Evolutionary conservation across 1,140 invertebrate species (phyloP).

Genomic region (Asobara japonica): DNA sequence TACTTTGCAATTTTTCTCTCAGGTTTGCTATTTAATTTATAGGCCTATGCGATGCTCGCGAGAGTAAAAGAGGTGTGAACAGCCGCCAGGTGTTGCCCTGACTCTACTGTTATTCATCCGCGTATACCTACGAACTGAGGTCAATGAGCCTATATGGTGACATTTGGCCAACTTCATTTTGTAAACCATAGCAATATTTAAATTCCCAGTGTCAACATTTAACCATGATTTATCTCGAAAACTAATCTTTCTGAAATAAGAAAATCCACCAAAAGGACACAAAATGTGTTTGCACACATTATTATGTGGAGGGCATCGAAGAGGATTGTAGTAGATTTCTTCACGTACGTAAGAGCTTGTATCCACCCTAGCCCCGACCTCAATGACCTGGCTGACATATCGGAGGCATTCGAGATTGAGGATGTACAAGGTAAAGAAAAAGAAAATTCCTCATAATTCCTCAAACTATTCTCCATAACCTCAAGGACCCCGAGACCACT

Average conservation of each 20-base stretch:
- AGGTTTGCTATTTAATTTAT: too few species aligned
- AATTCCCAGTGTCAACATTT: background rate
- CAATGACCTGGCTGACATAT: conserved; percentile 45
- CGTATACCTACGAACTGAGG: too few species aligned
- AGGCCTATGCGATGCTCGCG: too few species aligned
- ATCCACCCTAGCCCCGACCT: conserved; percentile 36
- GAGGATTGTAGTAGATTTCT: conserved; percentile 44
- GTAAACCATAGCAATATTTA: background rate
- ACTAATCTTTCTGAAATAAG: background rate
- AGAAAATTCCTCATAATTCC: background rate
- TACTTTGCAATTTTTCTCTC: too few species aligned
- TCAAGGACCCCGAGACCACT: background rate
- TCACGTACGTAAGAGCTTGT: conserved; percentile 44
- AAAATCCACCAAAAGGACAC: conserved; percentile 6
- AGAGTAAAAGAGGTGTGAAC: too few species aligned
- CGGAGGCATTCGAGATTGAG: conserved; percentile 42
- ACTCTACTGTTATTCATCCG: too few species aligned
- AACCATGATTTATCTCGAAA: background rate
- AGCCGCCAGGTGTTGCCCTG: too few species aligned
- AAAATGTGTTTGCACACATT: conserved; percentile 49
- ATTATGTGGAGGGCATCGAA: conserved; percentile 56
- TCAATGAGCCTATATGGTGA: background rate
- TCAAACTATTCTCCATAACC: background rate
- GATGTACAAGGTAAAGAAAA: conserved; percentile 45
- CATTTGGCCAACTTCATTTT: background rate